Evolutionary conservation across 2,888 invertebrate genomes (phyloP).

Genomic region (Alloplasta piceator): DNA sequence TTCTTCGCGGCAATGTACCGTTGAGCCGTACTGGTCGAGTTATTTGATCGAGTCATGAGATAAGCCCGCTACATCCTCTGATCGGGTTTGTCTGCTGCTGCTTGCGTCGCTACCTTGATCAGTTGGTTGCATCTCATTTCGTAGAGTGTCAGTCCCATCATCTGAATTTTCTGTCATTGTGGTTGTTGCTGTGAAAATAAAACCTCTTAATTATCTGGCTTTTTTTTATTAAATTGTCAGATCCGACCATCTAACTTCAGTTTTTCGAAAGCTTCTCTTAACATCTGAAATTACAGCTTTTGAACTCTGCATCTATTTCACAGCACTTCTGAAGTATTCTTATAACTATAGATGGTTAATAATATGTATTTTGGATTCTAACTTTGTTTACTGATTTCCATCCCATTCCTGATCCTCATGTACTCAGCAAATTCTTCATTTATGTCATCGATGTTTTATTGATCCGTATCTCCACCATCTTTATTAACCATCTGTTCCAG

Average conservation of each 20-base stretch:
- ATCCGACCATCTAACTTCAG: neutral
- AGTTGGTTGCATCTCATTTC: neutral
- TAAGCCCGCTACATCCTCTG: neutral
- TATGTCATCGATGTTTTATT: neutral
- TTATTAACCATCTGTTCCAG: conserved; percentile 40
- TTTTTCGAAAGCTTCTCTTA: neutral
- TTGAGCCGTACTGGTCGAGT: neutral
- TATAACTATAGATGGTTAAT: neutral
- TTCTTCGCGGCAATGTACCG: too few relatives aligned
- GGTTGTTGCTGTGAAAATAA: conserved; percentile 1
- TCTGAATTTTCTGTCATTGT: neutral
- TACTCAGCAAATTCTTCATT: conserved; percentile 28
- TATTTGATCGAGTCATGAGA: neutral
- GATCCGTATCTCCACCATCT: neutral
- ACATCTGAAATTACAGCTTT: neutral
- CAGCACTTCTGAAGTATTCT: neutral
- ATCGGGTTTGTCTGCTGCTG: neutral
- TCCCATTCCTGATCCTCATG: conserved; percentile 29
- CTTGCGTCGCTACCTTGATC: neutral
- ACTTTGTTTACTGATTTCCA: too few relatives aligned
- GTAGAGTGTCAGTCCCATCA: neutral
- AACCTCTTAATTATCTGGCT: neutral
- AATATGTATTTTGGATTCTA: too few relatives aligned
- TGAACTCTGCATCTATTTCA: neutral
- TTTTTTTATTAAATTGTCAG: neutral